A percentile compares a stretch with the other conserved stretches of the same genome.
Conservation (phyloP, 2,888 invertebrate species). For the Synanthedon andrenaeformis region DNA sequence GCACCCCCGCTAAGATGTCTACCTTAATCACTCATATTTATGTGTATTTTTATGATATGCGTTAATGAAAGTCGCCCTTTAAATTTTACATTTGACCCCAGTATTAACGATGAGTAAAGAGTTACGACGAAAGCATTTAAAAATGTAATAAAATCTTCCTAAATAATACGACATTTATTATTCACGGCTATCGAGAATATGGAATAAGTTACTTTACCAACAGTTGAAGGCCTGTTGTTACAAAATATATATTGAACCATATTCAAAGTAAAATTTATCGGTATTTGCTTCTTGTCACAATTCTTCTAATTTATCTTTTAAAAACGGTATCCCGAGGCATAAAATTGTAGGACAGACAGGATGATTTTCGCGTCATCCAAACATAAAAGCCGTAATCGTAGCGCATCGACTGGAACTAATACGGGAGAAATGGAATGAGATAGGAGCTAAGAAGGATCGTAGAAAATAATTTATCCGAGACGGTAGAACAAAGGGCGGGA, state of each 20-base stretch:
- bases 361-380: constrained; percentile 67
- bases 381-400: constrained; percentile 67
- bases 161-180: constrained; percentile 17
- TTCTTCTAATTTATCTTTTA: background rate
- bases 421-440: constrained; percentile 67
- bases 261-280: no score
- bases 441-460: constrained; percentile 61
- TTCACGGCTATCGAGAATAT: constrained; percentile 10
- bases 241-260: no score
- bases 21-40: constrained; percentile 61
- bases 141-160: constrained; percentile 19
- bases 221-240: no score
- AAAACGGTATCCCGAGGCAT: constrained; percentile 53
- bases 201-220: constrained; percentile 9
- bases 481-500: constrained; percentile 59
- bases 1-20: constrained; percentile 43
- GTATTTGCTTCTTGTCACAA: background rate
- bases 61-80: constrained; percentile 45
- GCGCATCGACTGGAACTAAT: constrained; percentile 68
- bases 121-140: constrained; percentile 20
- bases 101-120: constrained; percentile 23
- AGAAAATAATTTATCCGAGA: constrained; percentile 67
- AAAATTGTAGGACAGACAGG: constrained; percentile 58
- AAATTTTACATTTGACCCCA: constrained; percentile 28
- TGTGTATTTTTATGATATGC: constrained; percentile 47